Evolutionary conservation across 2,888 invertebrate genomes (phyloP).

Genomic region (Dioctria linearis): DNA sequence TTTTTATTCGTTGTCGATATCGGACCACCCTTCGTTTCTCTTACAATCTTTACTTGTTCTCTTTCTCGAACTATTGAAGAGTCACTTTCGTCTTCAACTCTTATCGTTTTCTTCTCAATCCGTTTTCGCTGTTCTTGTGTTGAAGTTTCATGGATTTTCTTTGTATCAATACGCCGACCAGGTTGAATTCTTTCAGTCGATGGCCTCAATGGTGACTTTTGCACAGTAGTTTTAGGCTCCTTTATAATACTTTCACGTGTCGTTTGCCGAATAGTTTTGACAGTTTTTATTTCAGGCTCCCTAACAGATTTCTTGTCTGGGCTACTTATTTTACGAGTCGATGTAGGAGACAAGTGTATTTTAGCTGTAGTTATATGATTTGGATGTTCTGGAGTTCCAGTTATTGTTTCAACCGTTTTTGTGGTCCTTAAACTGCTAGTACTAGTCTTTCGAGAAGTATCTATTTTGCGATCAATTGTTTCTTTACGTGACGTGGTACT

Average conservation of each 20-base stretch:
- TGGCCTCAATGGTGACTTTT: not conserved
- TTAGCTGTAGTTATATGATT: conserved; percentile 61
- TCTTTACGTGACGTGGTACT: conserved; percentile 7
- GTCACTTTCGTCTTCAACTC: conserved; percentile 21
- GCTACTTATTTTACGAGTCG: conserved; percentile 55
- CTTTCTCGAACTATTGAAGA: not conserved
- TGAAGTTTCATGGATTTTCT: conserved; percentile 17
- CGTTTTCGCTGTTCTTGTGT: not conserved
- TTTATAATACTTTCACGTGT: conserved; percentile 16
- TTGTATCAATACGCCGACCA: conserved; percentile 4
- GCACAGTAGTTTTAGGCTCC: not conserved
- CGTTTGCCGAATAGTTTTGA: conserved; percentile 48
- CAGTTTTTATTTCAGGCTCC: conserved; percentile 54
- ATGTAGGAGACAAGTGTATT: conserved; percentile 60
- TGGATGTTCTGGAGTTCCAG: conserved; percentile 53
- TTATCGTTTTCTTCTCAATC: not conserved
- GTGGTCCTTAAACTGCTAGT: conserved; percentile 11
- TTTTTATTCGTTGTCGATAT: conserved; percentile 23
- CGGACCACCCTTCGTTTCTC: not conserved
- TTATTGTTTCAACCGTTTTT: conserved; percentile 10
- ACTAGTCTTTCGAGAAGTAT: conserved; percentile 17
- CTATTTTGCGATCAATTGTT: not conserved
- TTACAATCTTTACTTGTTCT: not conserved
- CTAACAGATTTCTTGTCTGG: conserved; percentile 57
- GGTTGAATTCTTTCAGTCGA: conserved; percentile 30